Percentiles rank a stretch among this genome's conserved stretches.
Conservation (phyloP, 2,888 invertebrate genomes). For the Athrips mouffetella region DNA sequence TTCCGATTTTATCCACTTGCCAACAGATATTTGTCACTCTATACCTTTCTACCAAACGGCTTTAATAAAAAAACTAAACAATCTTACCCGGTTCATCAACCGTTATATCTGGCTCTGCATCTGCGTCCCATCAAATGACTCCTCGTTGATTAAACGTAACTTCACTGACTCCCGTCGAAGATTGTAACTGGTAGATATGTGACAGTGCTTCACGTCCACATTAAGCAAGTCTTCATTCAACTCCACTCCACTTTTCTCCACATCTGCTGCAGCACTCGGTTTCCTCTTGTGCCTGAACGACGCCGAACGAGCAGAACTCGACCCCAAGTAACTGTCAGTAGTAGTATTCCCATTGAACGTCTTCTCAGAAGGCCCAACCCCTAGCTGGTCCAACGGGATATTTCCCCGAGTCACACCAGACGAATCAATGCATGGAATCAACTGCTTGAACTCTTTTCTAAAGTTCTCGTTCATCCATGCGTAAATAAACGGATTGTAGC, state of each 20-base stretch:
- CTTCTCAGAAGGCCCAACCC: conserved; percentile 81
- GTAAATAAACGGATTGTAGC: conserved; percentile 97
- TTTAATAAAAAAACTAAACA: neutral
- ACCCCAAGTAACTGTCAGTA: conserved; percentile 81
- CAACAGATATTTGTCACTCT: too few species aligned
- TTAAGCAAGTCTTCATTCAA: conserved; percentile 63
- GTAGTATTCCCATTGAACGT: conserved; percentile 87
- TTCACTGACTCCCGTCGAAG: conserved; percentile 69
- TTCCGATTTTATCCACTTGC: too few species aligned
- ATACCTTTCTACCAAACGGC: too few species aligned
- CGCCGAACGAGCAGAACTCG: conserved; percentile 72
- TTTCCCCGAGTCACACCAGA: conserved; percentile 59
- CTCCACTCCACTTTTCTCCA: conserved; percentile 76
- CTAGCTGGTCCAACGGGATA: conserved; percentile 71
- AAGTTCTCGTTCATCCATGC: conserved; percentile 99
- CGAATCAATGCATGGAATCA: conserved; percentile 81
- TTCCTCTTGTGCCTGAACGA: conserved; percentile 76
- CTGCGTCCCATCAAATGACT: conserved; percentile 64
- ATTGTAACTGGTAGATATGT: conserved; percentile 72
- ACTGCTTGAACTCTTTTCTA: conserved; percentile 93
- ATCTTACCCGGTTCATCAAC: conserved; percentile 62
- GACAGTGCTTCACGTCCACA: conserved; percentile 71
- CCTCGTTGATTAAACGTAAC: conserved; percentile 67
- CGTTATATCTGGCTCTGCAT: conserved; percentile 73
- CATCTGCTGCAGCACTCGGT: conserved; percentile 80